Conservation (phyloP, 2,888 invertebrate species). For the Galerucella nymphaeae region DNA sequence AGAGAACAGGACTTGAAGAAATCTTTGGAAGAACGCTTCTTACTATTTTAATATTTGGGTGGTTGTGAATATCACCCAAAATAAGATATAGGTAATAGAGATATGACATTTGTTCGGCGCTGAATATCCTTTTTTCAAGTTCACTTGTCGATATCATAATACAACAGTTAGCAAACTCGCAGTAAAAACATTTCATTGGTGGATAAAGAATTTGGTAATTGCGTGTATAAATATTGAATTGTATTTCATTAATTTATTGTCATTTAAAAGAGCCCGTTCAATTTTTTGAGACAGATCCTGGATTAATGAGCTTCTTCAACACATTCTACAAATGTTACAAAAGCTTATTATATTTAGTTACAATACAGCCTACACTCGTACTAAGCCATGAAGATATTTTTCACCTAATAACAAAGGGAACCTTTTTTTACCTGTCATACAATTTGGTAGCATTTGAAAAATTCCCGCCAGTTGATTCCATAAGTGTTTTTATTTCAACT, state of each 20-base stretch:
- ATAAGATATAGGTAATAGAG: too few relatives aligned
- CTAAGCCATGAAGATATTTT: neutral
- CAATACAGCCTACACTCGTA: conserved; percentile 39
- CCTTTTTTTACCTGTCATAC: conserved; percentile 24
- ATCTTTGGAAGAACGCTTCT: too few relatives aligned
- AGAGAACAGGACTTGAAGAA: too few relatives aligned
- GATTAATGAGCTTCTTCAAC: conserved; percentile 36
- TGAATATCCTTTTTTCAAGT: too few relatives aligned
- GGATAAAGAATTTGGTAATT: too few relatives aligned
- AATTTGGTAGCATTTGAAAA: conserved; percentile 32
- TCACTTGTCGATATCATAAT: too few relatives aligned
- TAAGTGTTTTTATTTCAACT: neutral
- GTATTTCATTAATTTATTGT: neutral
- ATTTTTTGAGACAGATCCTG: conserved; percentile 13
- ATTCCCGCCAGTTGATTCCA: neutral
- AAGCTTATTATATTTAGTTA: conserved; percentile 38
- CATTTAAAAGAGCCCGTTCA: neutral
- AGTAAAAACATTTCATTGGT: too few relatives aligned
- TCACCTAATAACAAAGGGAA: neutral
- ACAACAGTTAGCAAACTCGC: too few relatives aligned
- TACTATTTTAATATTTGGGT: too few relatives aligned
- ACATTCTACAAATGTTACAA: conserved; percentile 39
- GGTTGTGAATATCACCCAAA: too few relatives aligned
- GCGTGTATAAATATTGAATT: too few relatives aligned
- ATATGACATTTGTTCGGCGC: too few relatives aligned